Conservation (phyloP, 2,113 vertebrate genomes). For the Actinemys pallida region DNA sequence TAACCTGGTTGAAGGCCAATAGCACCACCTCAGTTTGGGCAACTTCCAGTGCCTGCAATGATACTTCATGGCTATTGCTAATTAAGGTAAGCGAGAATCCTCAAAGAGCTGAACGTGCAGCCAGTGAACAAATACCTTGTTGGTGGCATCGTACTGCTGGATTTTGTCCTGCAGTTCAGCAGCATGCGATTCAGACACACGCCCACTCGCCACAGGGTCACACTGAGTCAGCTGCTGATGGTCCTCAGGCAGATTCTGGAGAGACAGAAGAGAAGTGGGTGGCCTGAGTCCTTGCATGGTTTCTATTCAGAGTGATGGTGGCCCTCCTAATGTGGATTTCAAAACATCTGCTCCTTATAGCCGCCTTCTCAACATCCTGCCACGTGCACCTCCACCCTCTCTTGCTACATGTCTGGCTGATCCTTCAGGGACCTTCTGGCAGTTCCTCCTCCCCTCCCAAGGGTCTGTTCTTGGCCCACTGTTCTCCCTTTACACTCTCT, state of each 20-base stretch:
- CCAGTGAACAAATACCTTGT: slow-evolving; percentile 83
- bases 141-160: slow-evolving; percentile 83
- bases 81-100: neutral
- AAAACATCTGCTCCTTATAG: neutral
- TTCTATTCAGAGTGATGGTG: neutral
- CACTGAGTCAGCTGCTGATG: slow-evolving; percentile 69
- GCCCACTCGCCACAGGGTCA: slow-evolving; percentile 72
- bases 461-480: neutral
- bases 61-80: neutral
- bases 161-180: slow-evolving; percentile 86
- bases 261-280: neutral
- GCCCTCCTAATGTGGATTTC: neutral
- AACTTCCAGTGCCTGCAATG: neutral
- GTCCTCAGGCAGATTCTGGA: slow-evolving; percentile 42
- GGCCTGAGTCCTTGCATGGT: neutral
- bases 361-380: neutral
- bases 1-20: neutral
- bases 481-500: neutral
- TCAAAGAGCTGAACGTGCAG: neutral
- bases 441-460: rapidly evolving
- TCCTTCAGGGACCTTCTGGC: neutral
- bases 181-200: slow-evolving; percentile 70
- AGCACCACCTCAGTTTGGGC: neutral
- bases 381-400: rapidly evolving
- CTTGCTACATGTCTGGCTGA: neutral